Evolutionary conservation across 1,140 invertebrate species (phyloP), one percentile per base, ranked within the genome.

Genomic region (Rhopalosiphum maidis): DNA sequence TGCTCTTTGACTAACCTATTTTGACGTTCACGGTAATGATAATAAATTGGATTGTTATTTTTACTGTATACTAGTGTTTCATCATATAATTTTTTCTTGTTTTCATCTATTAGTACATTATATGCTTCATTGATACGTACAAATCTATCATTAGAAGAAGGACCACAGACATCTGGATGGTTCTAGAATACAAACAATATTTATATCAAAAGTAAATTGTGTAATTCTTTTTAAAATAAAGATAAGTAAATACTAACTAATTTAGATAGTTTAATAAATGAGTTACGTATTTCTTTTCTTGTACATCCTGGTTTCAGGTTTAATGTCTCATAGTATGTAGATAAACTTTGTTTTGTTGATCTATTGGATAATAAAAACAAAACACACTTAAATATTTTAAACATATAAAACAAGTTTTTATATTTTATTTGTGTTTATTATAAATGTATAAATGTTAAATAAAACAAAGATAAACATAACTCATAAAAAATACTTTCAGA

Each of bases 51-150:
- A 60, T 90, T n/a, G 11, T 7, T 93, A 54, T 83, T 54, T 2
- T 85, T 55, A 54, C n/a, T 30, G 37, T 93, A 15, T 18, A 54
- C 37, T 41, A 94, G 51, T 48, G 88, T 87, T 91, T 91, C 90
- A 92, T 97, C 96, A 95, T 97, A 97, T 37, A 95, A 95, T 5
- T 95, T 95, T 68, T 96, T 95, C n/a, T 94, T 95, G 15, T 95
- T 94, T 0, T 96, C 95, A 94, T 97, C 96, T 22, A 96, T 96
- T 21, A 97, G 95, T 1, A 96, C 95, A 93, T 95, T 96, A 94
- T 97, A 97, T 4, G 97, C 97, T 95, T 97, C 96, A 46, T 96
- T 96, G 83, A 97, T 95, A 89, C 95, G 95, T 0, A 97, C 95
- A 95, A 97, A 97, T 93, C 95, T 95, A 37, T 96, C 95, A 93